Evolutionary conservation across 2,797 vertebrate genomes (phyloP), one percentile per base, ranked within the genome.

Genomic region (Benthosema pterotum): DNA sequence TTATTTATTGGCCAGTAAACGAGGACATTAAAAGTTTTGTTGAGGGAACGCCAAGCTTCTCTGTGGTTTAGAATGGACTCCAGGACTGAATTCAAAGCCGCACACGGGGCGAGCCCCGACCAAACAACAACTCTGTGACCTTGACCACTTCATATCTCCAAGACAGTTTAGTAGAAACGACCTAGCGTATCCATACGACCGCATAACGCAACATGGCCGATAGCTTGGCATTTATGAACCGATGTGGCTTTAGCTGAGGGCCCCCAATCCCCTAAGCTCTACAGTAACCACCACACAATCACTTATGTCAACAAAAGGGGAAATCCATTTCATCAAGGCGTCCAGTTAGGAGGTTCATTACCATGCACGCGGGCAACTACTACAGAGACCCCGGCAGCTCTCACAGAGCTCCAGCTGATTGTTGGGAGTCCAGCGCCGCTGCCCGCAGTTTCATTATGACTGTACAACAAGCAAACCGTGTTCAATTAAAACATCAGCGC

Each of bases 211-310:
- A 76, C 63, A 55, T 17, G 14, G 65, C 54, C 61, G 11, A 11
- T 67, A 25, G 8, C 74, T n/a, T 78, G 75, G 69, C 59, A 68
- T 69, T 75, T 53, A 69, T 79, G 79, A 87, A 83, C 57, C 16
- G 73, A 82, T n/a, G 75, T 74, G 69, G 22, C 71, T 85, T 82
- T 74, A 77, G 85, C 74, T 72, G 59, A 88, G 77, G 76, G 82
- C 75, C 78, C 76, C 78, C 76, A 80, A 79, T 87, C 71, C 64
- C 78, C 78, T 74, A 78, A 85, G 79, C 79, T 71, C 71, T 67
- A 76, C 80, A 87, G 75, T 84, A 86, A 85, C 85, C 82, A 83
- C 75, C 82, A 83, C 75, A 87, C 84, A 91, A 90, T 90, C 84
- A 85, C 78, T 87, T 85, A 80, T 83, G 90, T 89, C 84, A 89